These are phyloP conservation scores for Calidris pugnax DNA, from an alignment of 2,113 vertebrate species.

Conservation along the genomic window DNA sequence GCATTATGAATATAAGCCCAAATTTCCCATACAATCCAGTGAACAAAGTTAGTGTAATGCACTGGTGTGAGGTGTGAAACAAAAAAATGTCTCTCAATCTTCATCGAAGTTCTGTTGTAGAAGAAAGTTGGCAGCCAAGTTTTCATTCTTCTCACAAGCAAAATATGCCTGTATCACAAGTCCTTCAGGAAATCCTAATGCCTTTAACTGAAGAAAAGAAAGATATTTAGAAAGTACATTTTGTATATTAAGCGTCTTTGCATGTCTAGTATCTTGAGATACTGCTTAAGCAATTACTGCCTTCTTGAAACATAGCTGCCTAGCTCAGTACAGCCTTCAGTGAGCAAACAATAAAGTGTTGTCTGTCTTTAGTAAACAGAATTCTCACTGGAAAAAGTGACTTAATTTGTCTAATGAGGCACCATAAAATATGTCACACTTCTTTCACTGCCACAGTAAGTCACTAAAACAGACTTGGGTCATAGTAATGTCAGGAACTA, in stretches of 20 bases:
- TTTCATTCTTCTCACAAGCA: constrained; percentile 97
- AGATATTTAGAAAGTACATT: not conserved
- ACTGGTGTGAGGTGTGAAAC: constrained; percentile 81
- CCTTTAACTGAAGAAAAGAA: constrained; percentile 88
- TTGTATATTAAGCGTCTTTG: not conserved
- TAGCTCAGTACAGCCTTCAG: not conserved
- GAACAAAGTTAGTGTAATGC: constrained; percentile 84
- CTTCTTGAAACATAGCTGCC: not conserved
- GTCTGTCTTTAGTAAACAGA: not conserved
- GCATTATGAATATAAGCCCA: constrained; percentile 79
- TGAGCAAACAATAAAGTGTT: not conserved
- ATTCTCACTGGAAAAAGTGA: not conserved
- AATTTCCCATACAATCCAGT: constrained; percentile 81
- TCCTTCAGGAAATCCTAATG: constrained; percentile 96
- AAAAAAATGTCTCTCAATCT: constrained; percentile 77
- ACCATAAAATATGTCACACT: not conserved
- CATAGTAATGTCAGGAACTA: not conserved
- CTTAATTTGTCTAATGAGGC: not conserved
- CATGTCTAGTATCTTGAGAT: not conserved
- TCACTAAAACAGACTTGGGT: not conserved
- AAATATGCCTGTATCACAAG: constrained; percentile 98
- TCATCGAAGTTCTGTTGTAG: constrained; percentile 98
- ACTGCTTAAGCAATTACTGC: not conserved
- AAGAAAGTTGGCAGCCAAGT: constrained; percentile 98
- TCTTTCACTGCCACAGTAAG: not conserved